These are phyloP conservation scores for Melanotaenia parkinsoni DNA, from an alignment of 2,797 vertebrate species.

Conservation along the genomic window DNA sequence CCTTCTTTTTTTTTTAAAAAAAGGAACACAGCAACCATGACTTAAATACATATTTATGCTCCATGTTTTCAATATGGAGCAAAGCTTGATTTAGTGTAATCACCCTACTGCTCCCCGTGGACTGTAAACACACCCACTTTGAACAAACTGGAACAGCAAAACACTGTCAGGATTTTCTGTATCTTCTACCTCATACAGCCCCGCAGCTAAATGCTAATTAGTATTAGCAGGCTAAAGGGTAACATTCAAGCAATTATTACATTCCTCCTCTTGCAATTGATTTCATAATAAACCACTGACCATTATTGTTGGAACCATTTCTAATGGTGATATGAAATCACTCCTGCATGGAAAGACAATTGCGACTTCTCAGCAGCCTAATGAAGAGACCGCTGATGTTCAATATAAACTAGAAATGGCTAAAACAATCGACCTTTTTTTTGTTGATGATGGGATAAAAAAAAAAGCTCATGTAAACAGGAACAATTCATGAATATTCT, in stretches of 20 bases:
- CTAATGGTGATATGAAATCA: slow-evolving; percentile 73
- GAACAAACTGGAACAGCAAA: neutral
- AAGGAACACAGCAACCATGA: neutral
- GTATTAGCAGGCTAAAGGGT: slow-evolving; percentile 63
- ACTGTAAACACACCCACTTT: neutral
- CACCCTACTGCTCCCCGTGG: neutral
- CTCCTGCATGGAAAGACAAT: slow-evolving; percentile 66
- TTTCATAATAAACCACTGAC: slow-evolving; percentile 75
- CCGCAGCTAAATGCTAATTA: slow-evolving; percentile 64
- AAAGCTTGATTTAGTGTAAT: neutral
- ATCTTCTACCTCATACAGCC: slow-evolving; percentile 15
- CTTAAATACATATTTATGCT: neutral
- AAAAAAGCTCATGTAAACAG: neutral
- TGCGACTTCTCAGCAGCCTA: slow-evolving; percentile 66
- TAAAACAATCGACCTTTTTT: slow-evolving; percentile 40
- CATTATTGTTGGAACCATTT: slow-evolving; percentile 72
- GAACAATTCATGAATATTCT: neutral
- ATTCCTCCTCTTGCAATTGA: slow-evolving; percentile 71
- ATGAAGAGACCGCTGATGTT: slow-evolving; percentile 74
- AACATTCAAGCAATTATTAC: slow-evolving; percentile 73
- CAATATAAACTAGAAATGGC: slow-evolving; percentile 54
- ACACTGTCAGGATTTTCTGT: neutral
- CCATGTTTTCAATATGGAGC: neutral
- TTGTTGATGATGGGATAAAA: neutral
- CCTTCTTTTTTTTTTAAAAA: too few relatives aligned